These are phyloP conservation scores for Anguilla marmorata DNA, from an alignment of 2,797 vertebrate species.

Conservation along the genomic window DNA sequence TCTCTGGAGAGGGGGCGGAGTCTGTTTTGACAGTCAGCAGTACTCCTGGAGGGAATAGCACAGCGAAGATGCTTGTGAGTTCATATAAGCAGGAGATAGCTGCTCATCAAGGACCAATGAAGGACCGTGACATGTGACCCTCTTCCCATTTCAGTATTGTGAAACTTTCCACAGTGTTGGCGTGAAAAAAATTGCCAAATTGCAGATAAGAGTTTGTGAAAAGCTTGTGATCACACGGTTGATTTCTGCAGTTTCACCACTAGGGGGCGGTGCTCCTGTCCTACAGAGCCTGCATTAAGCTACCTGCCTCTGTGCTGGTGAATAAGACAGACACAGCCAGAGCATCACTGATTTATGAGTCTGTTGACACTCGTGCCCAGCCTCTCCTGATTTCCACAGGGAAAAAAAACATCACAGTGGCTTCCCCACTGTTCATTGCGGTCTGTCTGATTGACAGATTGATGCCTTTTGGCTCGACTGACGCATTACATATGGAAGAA, in stretches of 20 bases:
- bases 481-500: background rate
- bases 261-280: slow-evolving; percentile 35
- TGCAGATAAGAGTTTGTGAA: background rate
- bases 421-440: background rate
- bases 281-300: background rate
- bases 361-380: background rate
- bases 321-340: background rate
- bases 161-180: background rate
- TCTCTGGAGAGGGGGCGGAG: background rate
- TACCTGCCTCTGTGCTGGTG: background rate
- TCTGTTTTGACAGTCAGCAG: background rate
- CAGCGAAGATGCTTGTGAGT: background rate
- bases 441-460: background rate
- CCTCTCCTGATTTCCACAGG: background rate
- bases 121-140: background rate
- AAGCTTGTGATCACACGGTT: background rate
- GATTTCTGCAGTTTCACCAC: slow-evolving; percentile 4
- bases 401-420: background rate
- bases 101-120: background rate
- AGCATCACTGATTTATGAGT: background rate
- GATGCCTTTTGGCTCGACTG: background rate
- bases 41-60: background rate
- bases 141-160: background rate
- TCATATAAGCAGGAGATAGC: background rate
- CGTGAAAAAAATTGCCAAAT: background rate